These are phyloP conservation scores for Toxostoma redivivum DNA, from an alignment of 2,113 vertebrate species.

Conservation along the genomic window DNA sequence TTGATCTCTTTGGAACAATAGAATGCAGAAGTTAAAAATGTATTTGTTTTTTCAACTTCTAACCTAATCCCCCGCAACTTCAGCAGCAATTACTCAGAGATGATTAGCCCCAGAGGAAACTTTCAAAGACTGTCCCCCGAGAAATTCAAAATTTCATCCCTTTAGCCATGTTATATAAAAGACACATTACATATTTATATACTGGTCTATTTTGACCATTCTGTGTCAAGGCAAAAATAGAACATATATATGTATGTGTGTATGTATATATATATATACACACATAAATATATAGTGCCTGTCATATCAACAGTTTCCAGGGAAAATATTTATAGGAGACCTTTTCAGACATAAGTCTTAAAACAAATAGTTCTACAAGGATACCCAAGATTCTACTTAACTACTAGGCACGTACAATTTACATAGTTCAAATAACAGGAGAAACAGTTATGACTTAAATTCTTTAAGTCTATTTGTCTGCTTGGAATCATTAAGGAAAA, in stretches of 20 bases:
- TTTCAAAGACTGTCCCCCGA: background rate
- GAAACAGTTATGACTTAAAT: background rate
- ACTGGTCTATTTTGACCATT: background rate
- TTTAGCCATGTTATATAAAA: background rate
- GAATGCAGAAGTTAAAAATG: background rate
- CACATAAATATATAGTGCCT: background rate
- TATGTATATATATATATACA: background rate
- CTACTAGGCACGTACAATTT: background rate
- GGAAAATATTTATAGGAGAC: background rate
- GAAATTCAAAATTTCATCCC: background rate
- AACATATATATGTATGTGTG: too few relatives aligned
- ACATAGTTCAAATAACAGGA: background rate
- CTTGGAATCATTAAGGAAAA: background rate
- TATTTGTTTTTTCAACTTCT: conserved; percentile 36
- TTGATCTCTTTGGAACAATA: conserved; percentile 24
- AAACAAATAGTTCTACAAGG: background rate
- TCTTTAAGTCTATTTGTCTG: background rate
- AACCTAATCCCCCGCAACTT: conserved; percentile 1
- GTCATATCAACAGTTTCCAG: background rate
- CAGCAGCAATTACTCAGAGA: conserved; percentile 14
- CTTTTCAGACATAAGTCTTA: background rate
- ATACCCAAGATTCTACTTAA: background rate
- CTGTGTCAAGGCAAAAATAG: background rate
- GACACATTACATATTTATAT: background rate
- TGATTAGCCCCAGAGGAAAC: background rate